These are phyloP conservation scores for Catharus fuscescens DNA, from an alignment of 2,113 vertebrate genomes.

Conservation along the genomic window DNA sequence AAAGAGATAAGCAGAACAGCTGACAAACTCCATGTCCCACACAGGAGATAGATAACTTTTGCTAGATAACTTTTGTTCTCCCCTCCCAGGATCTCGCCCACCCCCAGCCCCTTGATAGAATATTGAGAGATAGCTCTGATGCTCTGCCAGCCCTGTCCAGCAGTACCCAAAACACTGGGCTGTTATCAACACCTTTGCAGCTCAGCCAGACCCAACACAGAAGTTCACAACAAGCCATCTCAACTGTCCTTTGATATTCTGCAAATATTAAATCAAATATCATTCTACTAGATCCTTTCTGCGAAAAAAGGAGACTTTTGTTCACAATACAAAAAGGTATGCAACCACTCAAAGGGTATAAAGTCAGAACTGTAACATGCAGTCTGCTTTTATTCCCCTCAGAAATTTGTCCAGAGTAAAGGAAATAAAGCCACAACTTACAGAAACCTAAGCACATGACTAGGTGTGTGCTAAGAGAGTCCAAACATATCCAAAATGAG, in stretches of 20 bases:
- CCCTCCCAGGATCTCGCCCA: not conserved
- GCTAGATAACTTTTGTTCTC: not conserved
- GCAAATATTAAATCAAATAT: not conserved
- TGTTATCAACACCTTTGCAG: not conserved
- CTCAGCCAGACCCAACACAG: not conserved
- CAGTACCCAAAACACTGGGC: not conserved
- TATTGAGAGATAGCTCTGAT: fast-evolving
- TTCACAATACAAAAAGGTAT: not conserved
- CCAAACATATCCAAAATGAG: not conserved
- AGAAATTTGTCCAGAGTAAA: not conserved
- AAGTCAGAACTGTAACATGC: not conserved
- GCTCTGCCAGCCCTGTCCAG: not conserved
- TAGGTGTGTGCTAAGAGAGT: not conserved
- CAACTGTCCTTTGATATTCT: not conserved
- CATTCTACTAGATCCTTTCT: not conserved
- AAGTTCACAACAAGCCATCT: not conserved
- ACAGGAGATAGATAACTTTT: not conserved
- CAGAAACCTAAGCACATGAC: not conserved
- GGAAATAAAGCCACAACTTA: not conserved
- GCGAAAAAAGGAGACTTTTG: not conserved
- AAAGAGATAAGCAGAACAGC: not conserved
- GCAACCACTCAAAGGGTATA: not conserved
- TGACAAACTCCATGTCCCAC: fast-evolving
- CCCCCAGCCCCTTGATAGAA: fast-evolving
- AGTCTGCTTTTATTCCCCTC: not conserved